Percentiles rank a stretch among this genome's conserved stretches.
Evolutionary conservation across 2,888 invertebrate genomes (phyloP).

Genomic region (Machimus rusticus): DNA sequence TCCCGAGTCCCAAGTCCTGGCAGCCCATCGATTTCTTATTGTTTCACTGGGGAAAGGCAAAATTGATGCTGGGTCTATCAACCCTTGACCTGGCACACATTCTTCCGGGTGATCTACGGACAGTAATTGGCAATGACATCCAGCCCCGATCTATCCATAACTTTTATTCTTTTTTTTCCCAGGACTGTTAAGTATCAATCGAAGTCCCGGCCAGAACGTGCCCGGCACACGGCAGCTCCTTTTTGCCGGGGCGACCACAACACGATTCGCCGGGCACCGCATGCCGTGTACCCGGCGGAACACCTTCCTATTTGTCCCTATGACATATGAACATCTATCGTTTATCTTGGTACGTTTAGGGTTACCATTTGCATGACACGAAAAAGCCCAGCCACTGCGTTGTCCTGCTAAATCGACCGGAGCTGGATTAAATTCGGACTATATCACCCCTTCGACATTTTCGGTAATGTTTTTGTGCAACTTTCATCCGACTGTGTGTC

Average conservation of each 20-base stretch:
- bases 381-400: constrained; percentile 33
- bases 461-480: constrained; percentile 45
- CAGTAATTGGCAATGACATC: constrained; percentile 40
- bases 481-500: constrained; percentile 18
- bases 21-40: constrained; percentile 26
- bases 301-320: constrained; percentile 21
- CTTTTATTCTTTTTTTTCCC: neutral
- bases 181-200: constrained; percentile 26
- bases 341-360: constrained; percentile 36
- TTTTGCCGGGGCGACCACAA: constrained; percentile 8
- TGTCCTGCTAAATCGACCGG: constrained; percentile 46
- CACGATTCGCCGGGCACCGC: neutral
- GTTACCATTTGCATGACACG: constrained; percentile 31
- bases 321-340: constrained; percentile 36
- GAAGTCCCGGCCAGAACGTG: neutral
- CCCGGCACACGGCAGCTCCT: neutral
- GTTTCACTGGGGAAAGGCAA: neutral
- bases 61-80: constrained; percentile 38
- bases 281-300: neutral
- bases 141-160: neutral
- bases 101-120: constrained; percentile 17
- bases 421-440: constrained; percentile 46
- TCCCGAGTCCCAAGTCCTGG: neutral
- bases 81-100: constrained; percentile 42
- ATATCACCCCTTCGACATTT: constrained; percentile 47